Conservation (phyloP, 2,797 vertebrate species). For the Oryzias dopingdopingensis region DNA sequence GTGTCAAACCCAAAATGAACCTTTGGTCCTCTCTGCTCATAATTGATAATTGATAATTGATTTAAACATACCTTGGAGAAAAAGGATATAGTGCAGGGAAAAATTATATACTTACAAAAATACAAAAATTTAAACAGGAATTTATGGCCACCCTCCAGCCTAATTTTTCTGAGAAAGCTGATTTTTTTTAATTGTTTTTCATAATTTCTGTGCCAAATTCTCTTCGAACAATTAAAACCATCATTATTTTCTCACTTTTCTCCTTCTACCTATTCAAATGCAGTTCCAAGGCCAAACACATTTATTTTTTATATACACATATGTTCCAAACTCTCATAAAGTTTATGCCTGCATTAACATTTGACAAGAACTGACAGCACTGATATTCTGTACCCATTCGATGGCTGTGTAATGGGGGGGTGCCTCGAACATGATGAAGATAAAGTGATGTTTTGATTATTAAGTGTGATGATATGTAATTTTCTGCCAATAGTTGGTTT, state of each 20-base stretch:
- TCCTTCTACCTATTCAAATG: slow-evolving; percentile 3
- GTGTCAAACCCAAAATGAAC: no score
- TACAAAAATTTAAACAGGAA: background rate
- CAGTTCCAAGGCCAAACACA: slow-evolving; percentile 10
- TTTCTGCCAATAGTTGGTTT: slow-evolving; percentile 40
- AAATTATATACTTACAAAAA: no score
- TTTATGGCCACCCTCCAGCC: slow-evolving; percentile 2
- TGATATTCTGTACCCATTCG: slow-evolving; percentile 5
- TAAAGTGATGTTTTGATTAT: slow-evolving; percentile 45
- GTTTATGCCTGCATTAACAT: slow-evolving; percentile 17
- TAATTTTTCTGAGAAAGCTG: background rate
- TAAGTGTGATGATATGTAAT: slow-evolving; percentile 46
- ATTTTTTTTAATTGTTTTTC: background rate
- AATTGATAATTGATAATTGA: no score
- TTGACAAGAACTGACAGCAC: slow-evolving; percentile 14
- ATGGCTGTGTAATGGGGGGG: background rate
- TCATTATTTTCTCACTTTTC: background rate
- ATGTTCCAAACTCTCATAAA: slow-evolving; percentile 7
- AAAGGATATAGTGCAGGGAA: no score
- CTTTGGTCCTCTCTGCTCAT: no score
- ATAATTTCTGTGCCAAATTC: background rate
- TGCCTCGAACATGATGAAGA: slow-evolving; percentile 21
- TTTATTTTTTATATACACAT: background rate
- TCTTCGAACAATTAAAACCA: slow-evolving; percentile 3
- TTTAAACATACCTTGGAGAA: no score